These are phyloP conservation scores for Mastomys natalensis DNA, from an alignment of 2,113 vertebrate species.

Conservation along the genomic window DNA sequence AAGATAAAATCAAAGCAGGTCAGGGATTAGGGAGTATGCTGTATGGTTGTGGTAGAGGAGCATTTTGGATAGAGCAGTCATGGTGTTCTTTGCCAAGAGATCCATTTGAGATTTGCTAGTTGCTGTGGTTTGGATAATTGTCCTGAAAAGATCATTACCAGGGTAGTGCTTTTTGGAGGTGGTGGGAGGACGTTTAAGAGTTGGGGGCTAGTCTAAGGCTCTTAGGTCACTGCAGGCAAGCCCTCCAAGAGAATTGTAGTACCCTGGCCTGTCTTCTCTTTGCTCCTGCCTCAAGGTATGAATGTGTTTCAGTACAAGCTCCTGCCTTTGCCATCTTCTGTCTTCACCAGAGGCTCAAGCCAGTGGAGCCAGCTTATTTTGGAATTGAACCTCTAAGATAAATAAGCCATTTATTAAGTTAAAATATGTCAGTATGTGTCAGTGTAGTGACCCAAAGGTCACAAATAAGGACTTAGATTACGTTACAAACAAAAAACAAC, in stretches of 20 bases:
- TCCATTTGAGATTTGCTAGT: slow-evolving; percentile 6
- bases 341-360: not conserved
- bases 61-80: slow-evolving; percentile 1
- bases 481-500: not conserved
- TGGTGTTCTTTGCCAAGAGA: slow-evolving; percentile 9
- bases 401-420: not conserved
- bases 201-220: not conserved
- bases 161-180: not conserved
- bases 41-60: not conserved
- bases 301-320: not conserved
- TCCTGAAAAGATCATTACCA: not conserved
- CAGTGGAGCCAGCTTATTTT: not conserved
- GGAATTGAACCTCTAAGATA: not conserved
- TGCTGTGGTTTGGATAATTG: not conserved
- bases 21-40: not conserved
- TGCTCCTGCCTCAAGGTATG: not conserved
- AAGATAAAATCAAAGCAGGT: not conserved
- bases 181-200: not conserved
- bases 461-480: not conserved
- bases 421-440: not conserved
- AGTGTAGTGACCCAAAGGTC: not conserved
- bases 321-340: not conserved
- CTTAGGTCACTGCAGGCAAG: not conserved
- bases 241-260: not conserved
- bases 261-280: not conserved